Evolutionary conservation across 2,888 invertebrate species (phyloP).

Genomic region (Cantharis rustica): DNA sequence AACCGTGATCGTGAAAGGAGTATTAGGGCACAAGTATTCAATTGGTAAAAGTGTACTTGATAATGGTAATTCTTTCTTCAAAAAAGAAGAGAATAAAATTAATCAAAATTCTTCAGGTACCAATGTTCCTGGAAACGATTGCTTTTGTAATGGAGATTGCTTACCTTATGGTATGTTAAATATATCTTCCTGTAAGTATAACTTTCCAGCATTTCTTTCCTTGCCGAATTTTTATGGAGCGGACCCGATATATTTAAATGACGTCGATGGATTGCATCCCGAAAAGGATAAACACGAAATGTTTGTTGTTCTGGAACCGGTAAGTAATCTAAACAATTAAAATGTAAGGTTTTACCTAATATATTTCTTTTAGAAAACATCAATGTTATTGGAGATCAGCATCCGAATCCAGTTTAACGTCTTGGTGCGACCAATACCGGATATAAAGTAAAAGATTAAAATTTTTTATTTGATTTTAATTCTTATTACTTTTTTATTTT

Average conservation of each 20-base stretch:
- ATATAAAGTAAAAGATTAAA: neutral
- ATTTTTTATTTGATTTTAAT: too few relatives aligned
- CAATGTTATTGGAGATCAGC: neutral
- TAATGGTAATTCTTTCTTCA: conserved; percentile 59
- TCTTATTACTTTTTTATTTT: conserved; percentile 37
- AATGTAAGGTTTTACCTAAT: too few relatives aligned
- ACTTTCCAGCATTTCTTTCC: conserved; percentile 78
- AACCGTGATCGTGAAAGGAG: conserved; percentile 62
- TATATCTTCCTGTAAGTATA: conserved; percentile 72
- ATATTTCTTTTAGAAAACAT: neutral
- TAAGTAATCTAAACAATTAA: conserved; percentile 48
- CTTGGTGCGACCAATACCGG: neutral
- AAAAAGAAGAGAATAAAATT: neutral
- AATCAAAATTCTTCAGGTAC: conserved; percentile 56
- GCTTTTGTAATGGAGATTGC: conserved; percentile 74
- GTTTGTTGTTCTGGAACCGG: conserved; percentile 73
- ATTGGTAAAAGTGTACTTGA: conserved; percentile 68
- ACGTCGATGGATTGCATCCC: conserved; percentile 70
- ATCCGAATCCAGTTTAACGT: neutral
- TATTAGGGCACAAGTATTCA: conserved; percentile 69
- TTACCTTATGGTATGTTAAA: conserved; percentile 72
- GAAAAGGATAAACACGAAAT: conserved; percentile 70
- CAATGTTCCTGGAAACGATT: conserved; percentile 62
- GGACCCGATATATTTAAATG: conserved; percentile 66
- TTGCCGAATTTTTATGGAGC: conserved; percentile 80